Evolutionary conservation across 2,888 invertebrate genomes (phyloP).

Genomic region (Dorcus hopei): DNA sequence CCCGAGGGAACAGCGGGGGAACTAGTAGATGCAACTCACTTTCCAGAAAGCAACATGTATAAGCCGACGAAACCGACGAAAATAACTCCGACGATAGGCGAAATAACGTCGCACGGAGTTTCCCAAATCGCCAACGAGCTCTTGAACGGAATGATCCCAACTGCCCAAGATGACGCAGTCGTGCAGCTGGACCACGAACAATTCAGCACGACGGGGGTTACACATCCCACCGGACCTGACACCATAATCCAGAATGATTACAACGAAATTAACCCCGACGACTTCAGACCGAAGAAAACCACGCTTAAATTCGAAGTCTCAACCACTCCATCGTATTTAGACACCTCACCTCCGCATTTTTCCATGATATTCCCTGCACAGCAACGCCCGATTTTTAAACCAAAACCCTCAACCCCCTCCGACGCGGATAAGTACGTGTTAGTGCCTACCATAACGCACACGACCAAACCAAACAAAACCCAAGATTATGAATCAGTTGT

Average conservation of each 20-base stretch:
- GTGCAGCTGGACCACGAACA: conserved; percentile 38
- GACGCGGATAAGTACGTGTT: conserved; percentile 54
- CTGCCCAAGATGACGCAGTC: conserved; percentile 43
- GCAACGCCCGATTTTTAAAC: conserved; percentile 57
- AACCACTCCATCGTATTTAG: conserved; percentile 32
- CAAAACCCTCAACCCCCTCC: conserved; percentile 50
- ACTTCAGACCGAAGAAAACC: conserved; percentile 38
- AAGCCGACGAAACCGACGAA: conserved; percentile 22
- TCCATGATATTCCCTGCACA: conserved; percentile 38
- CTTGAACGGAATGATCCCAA: conserved; percentile 43
- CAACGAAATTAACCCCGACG: conserved; percentile 46
- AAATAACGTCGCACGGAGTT: conserved; percentile 57
- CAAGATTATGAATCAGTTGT: conserved; percentile 56
- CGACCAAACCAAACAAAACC: conserved; percentile 40
- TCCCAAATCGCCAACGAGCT: conserved; percentile 57
- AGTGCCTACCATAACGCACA: conserved; percentile 55
- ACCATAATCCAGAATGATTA: conserved; percentile 58
- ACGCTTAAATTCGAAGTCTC: conserved; percentile 34
- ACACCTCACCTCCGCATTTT: conserved; percentile 30
- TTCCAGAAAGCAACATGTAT: conserved; percentile 28
- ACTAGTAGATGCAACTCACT: conserved; percentile 28
- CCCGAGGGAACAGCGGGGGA: conserved; percentile 52
- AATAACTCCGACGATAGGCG: conserved; percentile 37
- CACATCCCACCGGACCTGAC: conserved; percentile 54
- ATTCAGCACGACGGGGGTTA: conserved; percentile 41